Conservation (phyloP, 2,113 vertebrate species). For the Epinephelus fuscoguttatus region DNA sequence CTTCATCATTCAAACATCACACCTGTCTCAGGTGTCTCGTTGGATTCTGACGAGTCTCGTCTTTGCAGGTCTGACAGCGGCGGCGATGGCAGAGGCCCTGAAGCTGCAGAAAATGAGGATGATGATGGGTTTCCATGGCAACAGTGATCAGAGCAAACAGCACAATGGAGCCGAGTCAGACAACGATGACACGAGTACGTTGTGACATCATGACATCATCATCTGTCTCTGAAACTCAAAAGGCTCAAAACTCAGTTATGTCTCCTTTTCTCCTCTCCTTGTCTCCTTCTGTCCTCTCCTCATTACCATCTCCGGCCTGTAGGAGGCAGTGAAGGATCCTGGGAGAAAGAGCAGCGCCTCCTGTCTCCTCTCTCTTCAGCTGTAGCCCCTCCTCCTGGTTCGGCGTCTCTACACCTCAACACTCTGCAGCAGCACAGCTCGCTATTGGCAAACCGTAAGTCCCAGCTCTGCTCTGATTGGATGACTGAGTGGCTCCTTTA, state of each 20-base stretch:
- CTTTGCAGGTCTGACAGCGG: conserved; percentile 89
- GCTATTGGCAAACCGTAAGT: conserved; percentile 91
- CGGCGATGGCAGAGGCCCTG: conserved; percentile 93
- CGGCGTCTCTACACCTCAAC: conserved; percentile 77
- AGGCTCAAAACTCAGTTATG: too few species aligned
- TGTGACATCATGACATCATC: neutral
- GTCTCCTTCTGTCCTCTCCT: too few species aligned
- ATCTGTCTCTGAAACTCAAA: neutral
- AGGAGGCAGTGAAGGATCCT: conserved; percentile 92
- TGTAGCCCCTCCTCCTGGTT: conserved; percentile 78
- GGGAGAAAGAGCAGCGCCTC: conserved; percentile 91
- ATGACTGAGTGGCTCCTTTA: neutral
- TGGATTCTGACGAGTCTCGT: neutral
- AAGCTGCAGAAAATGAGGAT: conserved; percentile 94
- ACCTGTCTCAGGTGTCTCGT: too few species aligned
- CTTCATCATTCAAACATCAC: too few species aligned
- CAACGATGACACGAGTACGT: conserved; percentile 88
- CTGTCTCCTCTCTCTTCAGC: conserved; percentile 86
- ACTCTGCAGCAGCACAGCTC: conserved; percentile 89
- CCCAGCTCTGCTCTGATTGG: conserved; percentile 81
- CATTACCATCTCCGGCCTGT: neutral
- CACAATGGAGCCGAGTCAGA: conserved; percentile 90
- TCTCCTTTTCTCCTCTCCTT: neutral
- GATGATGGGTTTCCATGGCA: conserved; percentile 85
- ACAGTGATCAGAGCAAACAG: conserved; percentile 87